phyloP scores from a whole-genome alignment of 2,888 invertebrate species.

The Drosophila crucigera region DNA sequence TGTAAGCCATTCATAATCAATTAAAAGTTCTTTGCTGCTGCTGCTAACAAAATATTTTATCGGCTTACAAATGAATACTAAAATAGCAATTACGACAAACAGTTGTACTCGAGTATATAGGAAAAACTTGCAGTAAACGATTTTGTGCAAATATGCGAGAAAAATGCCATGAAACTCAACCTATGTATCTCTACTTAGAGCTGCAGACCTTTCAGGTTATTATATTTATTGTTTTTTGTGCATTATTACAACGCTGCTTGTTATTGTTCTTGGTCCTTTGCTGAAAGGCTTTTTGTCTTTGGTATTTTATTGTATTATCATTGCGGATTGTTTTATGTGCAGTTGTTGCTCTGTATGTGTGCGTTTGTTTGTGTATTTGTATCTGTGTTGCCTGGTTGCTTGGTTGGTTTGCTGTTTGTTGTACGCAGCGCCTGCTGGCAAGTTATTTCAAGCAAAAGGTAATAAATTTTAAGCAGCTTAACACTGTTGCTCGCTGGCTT shows the following conservation, averaged over 20 bases:
- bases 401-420: conserved; percentile 18
- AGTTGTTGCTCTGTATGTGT: conserved; percentile 15
- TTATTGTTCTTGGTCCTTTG: conserved; percentile 62
- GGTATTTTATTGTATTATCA: conserved; percentile 77
- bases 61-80: conserved; percentile 35
- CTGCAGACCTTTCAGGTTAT: conserved; percentile 53
- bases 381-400: conserved; percentile 37
- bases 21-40: neutral
- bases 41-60: conserved; percentile 5
- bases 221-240: conserved; percentile 61
- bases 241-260: conserved; percentile 64
- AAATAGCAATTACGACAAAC: conserved; percentile 7
- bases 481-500: conserved; percentile 79
- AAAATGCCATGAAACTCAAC: conserved; percentile 31
- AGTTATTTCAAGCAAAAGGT: conserved; percentile 82
- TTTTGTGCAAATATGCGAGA: conserved; percentile 47
- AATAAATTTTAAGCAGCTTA: conserved; percentile 83
- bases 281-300: conserved; percentile 71
- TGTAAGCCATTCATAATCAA: no score
- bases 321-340: conserved; percentile 73
- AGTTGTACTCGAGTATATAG: neutral
- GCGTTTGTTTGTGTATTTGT: conserved; percentile 30
- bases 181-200: conserved; percentile 37
- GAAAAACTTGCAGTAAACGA: conserved; percentile 19
- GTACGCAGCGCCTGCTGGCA: conserved; percentile 63